Conservation (phyloP, 2,888 invertebrate species). For the Folsomia manolachei region DNA sequence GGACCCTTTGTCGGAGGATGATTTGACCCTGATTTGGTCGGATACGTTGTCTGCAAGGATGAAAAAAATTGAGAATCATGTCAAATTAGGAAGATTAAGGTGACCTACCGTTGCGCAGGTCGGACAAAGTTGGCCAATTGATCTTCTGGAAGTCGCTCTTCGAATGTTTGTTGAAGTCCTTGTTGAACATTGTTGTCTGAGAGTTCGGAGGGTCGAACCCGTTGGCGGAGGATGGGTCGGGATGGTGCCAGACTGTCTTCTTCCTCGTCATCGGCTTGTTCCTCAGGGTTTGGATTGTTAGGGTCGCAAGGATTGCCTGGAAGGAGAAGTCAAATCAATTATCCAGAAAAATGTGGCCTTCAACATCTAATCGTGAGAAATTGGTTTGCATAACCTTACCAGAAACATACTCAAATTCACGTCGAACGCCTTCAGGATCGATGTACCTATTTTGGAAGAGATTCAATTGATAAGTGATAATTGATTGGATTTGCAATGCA, state of each 20-base stretch:
- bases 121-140: slow-evolving; percentile 46
- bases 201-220: slow-evolving; percentile 45
- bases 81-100: not conserved
- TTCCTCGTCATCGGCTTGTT: slow-evolving; percentile 56
- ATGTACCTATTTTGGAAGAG: slow-evolving; percentile 59
- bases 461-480: not conserved
- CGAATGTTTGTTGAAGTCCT: slow-evolving; percentile 49
- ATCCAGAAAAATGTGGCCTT: no score
- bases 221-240: slow-evolving; percentile 44
- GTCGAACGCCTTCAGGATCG: slow-evolving; percentile 79
- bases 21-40: slow-evolving; percentile 17
- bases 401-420: slow-evolving; percentile 81
- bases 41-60: slow-evolving; percentile 36
- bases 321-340: no score
- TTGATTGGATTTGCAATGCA: not conserved
- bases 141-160: slow-evolving; percentile 48
- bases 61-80: slow-evolving; percentile 7
- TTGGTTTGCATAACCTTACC: slow-evolving; percentile 83
- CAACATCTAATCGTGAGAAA: no score
- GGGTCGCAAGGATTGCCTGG: slow-evolving; percentile 82
- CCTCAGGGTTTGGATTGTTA: slow-evolving; percentile 70
- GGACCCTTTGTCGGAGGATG: slow-evolving; percentile 28
- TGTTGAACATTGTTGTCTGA: slow-evolving; percentile 44
- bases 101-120: slow-evolving; percentile 38
- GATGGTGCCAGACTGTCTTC: slow-evolving; percentile 60